phyloP scores from a whole-genome alignment of 1,140 invertebrate species.

The Brachionus rotundiformis region DNA sequence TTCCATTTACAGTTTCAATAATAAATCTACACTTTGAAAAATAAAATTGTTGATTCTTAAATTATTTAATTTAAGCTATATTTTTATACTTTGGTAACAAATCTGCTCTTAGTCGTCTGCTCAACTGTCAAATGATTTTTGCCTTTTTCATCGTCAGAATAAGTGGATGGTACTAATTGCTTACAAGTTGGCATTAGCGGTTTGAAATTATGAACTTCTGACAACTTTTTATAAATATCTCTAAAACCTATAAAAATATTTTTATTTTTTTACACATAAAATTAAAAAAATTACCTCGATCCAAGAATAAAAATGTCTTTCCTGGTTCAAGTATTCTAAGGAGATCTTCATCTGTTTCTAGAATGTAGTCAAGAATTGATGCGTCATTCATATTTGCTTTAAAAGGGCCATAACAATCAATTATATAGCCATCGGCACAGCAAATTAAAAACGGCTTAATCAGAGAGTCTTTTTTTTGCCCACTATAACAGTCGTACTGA shows the following conservation, averaged over 20 bases:
- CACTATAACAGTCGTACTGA: neutral
- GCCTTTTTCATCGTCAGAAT: neutral
- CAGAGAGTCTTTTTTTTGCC: conserved; percentile 11
- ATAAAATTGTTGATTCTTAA: neutral
- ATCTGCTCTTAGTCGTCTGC: neutral
- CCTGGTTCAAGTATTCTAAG: neutral
- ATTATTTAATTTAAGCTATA: neutral
- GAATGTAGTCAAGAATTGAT: conserved; percentile 2
- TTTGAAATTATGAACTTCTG: neutral
- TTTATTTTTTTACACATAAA: neutral
- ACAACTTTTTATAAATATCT: neutral
- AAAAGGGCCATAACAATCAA: conserved; percentile 8
- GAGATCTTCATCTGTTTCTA: neutral
- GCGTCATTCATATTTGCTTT: conserved; percentile 33
- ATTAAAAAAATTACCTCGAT: neutral
- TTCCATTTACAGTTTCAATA: neutral
- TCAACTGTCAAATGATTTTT: neutral
- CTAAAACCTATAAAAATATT: neutral
- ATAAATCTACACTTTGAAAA: conserved; percentile 3
- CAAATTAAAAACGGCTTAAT: conserved; percentile 11
- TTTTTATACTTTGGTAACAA: conserved; percentile 19
- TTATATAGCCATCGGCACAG: neutral
- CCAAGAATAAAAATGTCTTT: conserved; percentile 1
- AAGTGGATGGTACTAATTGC: neutral
- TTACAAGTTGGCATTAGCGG: neutral